A percentile compares a stretch with the other conserved stretches of the same genome.
phyloP scores from a whole-genome alignment of 2,888 invertebrate genomes.

The Cloeon dipterum region DNA sequence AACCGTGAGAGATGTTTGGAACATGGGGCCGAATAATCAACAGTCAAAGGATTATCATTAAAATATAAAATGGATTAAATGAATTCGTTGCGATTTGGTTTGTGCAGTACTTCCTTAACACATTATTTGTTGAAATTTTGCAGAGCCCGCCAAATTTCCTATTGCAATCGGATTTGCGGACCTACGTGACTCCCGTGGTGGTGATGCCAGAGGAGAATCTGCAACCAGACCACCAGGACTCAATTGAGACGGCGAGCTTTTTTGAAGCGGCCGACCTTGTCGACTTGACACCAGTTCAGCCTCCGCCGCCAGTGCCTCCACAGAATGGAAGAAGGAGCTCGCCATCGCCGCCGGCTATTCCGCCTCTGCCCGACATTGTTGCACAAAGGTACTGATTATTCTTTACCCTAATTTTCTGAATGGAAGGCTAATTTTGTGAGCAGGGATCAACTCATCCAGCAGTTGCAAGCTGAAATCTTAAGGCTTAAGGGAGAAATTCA shows the following conservation, averaged over 20 bases:
- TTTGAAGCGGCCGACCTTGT: constrained; percentile 25
- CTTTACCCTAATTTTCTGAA: constrained; percentile 3
- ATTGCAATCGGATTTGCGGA: constrained; percentile 72
- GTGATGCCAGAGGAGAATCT: constrained; percentile 59
- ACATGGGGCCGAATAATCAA: too few species aligned
- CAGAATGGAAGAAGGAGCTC: constrained; percentile 14
- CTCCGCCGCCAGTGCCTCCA: background rate
- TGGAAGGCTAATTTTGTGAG: too few species aligned
- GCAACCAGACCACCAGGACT: constrained; percentile 23
- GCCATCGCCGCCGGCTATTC: too few species aligned
- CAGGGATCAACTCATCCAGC: constrained; percentile 55
- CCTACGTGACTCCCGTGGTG: constrained; percentile 86
- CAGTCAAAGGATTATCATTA: background rate
- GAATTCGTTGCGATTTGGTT: too few species aligned
- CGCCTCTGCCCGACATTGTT: constrained; percentile 23
- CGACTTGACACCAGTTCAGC: constrained; percentile 12
- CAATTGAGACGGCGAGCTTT: constrained; percentile 26
- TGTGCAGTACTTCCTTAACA: background rate
- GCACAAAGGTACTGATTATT: constrained; percentile 18
- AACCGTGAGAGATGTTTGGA: too few species aligned
- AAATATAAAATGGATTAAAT: background rate
- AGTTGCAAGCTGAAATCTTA: constrained; percentile 52
- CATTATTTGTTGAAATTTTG: constrained; percentile 4
- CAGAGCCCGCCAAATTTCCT: constrained; percentile 85
- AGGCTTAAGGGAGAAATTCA: constrained; percentile 34